Percentiles rank a stretch among this genome's conserved stretches.
These are phyloP conservation scores for Zygogramma bicolorata DNA, from an alignment of 2,888 invertebrate species.

Conservation along the genomic window DNA sequence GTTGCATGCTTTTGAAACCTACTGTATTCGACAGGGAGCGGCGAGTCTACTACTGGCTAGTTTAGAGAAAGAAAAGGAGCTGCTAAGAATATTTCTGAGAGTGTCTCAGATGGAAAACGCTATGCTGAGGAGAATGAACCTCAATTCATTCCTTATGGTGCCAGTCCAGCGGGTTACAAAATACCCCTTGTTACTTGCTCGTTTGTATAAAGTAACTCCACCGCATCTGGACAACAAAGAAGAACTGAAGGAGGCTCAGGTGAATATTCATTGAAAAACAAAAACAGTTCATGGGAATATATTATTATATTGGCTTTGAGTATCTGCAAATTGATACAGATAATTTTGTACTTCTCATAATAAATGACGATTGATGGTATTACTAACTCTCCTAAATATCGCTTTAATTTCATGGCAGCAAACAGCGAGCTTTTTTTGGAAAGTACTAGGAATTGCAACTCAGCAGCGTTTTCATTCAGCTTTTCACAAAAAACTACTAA, in stretches of 20 bases:
- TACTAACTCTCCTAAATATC: no score
- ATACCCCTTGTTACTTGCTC: conserved; percentile 91
- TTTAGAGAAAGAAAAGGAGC: conserved; percentile 94
- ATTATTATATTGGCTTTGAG: no score
- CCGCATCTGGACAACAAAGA: conserved; percentile 84
- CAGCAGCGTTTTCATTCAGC: no score
- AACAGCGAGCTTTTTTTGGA: no score
- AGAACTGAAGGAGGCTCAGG: conserved; percentile 80
- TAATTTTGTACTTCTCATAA: no score
- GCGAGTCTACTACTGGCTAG: conserved; percentile 90
- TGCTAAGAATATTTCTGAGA: conserved; percentile 91
- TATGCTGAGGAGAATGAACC: conserved; percentile 91
- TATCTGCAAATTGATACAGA: no score
- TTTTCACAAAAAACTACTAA: no score
- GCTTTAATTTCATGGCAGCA: no score
- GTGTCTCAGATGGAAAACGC: conserved; percentile 98
- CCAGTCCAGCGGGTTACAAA: conserved; percentile 97
- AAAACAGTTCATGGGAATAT: neutral
- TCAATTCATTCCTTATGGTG: conserved; percentile 98
- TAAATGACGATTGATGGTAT: no score
- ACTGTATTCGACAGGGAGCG: conserved; percentile 93
- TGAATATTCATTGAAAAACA: neutral
- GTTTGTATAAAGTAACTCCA: conserved; percentile 92
- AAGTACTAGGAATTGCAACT: no score
- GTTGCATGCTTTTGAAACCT: conserved; percentile 95